phyloP scores from a whole-genome alignment of 1,140 invertebrate genomes.

The Centruroides vittatus region DNA sequence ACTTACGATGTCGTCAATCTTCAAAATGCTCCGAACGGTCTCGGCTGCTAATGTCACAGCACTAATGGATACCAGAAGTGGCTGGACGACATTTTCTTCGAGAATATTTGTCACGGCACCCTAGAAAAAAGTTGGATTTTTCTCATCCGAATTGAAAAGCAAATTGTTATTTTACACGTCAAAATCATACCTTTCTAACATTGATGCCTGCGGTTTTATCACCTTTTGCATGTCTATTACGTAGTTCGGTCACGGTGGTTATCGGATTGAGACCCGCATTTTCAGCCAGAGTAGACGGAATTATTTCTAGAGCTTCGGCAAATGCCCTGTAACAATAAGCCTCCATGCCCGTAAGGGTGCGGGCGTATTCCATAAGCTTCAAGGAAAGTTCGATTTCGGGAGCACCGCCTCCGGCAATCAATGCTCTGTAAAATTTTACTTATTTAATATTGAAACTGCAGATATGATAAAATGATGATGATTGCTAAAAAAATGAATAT shows the following conservation, averaged over 20 bases:
- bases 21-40: conserved; percentile 92
- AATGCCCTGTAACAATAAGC: conserved; percentile 86
- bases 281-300: conserved; percentile 96
- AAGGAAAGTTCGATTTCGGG: conserved; percentile 90
- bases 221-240: conserved; percentile 80
- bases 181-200: conserved; percentile 52
- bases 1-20: conserved; percentile 91
- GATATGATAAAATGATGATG: too few species aligned
- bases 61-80: conserved; percentile 83
- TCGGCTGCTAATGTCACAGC: conserved; percentile 91
- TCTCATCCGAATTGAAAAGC: too few species aligned
- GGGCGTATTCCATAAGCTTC: conserved; percentile 62
- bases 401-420: conserved; percentile 91
- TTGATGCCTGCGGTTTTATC: conserved; percentile 83
- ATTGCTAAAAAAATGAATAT: too few species aligned
- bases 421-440: conserved; percentile 35
- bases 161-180: not conserved
- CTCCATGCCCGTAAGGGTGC: conserved; percentile 75
- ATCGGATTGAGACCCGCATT: conserved; percentile 99
- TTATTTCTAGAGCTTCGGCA: conserved; percentile 90
- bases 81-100: conserved; percentile 95
- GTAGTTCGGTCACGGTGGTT: conserved; percentile 87
- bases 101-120: conserved; percentile 92
- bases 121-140: conserved; percentile 23
- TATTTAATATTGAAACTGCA: too few species aligned